Conservation (phyloP, 2,888 invertebrate genomes). For the Chymomyza procnemis region DNA sequence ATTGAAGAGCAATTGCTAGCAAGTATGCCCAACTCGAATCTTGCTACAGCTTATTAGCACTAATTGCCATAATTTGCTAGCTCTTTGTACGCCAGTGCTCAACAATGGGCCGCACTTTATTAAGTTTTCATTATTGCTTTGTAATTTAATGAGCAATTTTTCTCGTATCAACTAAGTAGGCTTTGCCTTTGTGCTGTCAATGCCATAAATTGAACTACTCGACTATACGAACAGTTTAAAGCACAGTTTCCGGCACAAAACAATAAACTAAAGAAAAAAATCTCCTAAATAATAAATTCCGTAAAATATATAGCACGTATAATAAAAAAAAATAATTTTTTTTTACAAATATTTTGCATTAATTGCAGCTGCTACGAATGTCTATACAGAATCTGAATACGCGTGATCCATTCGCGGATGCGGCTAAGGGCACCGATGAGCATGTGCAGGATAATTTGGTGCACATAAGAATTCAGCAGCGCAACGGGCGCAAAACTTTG, state of each 20-base stretch:
- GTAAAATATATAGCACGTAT: background rate
- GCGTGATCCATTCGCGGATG: constrained; percentile 99
- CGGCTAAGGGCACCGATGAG: constrained; percentile 97
- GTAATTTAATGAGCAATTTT: constrained; percentile 1
- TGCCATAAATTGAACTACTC: background rate
- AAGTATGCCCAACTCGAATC: constrained; percentile 20
- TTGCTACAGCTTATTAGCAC: constrained; percentile 36
- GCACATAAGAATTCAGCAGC: constrained; percentile 99
- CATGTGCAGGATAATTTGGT: constrained; percentile 99
- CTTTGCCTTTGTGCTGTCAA: background rate
- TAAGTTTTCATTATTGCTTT: constrained; percentile 45
- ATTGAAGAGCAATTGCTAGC: background rate
- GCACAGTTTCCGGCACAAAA: constrained; percentile 16
- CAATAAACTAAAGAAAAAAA: constrained; percentile 10
- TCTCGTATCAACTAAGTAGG: constrained; percentile 7
- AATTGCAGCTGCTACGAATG: constrained; percentile 88
- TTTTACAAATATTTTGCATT: constrained; percentile 68
- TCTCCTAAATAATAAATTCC: background rate
- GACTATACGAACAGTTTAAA: background rate
- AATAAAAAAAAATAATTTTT: background rate
- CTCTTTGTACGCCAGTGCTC: background rate
- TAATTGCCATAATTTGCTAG: constrained; percentile 34
- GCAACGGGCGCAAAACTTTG: constrained; percentile 99
- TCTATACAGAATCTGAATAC: constrained; percentile 98
- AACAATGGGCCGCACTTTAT: constrained; percentile 37